Conservation (phyloP, 2,888 invertebrate genomes). For the Perizoma affinitatum region DNA sequence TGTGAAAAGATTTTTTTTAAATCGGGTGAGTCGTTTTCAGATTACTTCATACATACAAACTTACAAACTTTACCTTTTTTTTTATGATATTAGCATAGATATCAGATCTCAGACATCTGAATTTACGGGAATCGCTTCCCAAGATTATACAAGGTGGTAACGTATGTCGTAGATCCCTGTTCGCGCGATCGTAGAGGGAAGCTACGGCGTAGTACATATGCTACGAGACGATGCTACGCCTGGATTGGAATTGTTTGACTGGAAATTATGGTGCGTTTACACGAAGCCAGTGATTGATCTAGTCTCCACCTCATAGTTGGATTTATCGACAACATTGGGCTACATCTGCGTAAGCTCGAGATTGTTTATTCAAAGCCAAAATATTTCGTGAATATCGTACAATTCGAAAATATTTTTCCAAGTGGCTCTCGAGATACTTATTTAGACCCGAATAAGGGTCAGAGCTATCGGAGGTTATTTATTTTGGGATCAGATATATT, state of each 20-base stretch:
- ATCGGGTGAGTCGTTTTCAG: too few relatives aligned
- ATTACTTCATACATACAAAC: too few relatives aligned
- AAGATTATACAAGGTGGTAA: neutral
- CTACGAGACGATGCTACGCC: constrained; percentile 6
- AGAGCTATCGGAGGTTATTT: constrained; percentile 7
- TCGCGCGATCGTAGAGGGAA: constrained; percentile 13
- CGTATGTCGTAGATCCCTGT: constrained; percentile 14
- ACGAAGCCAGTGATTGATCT: neutral
- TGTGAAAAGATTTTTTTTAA: too few relatives aligned
- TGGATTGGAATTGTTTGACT: constrained; percentile 2
- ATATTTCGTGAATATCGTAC: too few relatives aligned
- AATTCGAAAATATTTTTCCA: constrained; percentile 4
- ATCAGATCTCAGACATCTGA: neutral
- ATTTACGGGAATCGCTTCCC: constrained; percentile 7
- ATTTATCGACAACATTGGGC: too few relatives aligned
- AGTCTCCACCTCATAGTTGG: too few relatives aligned
- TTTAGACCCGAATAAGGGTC: neutral
- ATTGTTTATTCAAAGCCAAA: too few relatives aligned
- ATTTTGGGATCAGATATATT: constrained; percentile 13
- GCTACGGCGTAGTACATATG: constrained; percentile 17
- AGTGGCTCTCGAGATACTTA: neutral
- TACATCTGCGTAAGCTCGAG: too few relatives aligned
- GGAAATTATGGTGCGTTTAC: constrained; percentile 5
- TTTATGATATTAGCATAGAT: too few relatives aligned
- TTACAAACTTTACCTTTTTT: too few relatives aligned